Base-by-base conservation (phyloP, 2,797 vertebrate genomes). In the Falco novaeseelandiae region DNA sequence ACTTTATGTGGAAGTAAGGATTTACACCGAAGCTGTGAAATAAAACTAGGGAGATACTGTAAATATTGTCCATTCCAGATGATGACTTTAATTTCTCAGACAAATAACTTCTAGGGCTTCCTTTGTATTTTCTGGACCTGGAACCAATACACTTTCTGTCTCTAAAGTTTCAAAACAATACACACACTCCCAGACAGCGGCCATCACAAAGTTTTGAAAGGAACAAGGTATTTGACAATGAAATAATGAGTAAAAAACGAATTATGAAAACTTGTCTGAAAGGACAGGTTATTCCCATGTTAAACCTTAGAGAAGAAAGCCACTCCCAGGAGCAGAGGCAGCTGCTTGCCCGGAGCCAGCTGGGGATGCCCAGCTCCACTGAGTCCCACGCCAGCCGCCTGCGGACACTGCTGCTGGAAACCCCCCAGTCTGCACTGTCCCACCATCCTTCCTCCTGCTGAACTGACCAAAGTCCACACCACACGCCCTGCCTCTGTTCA, bases 401-500 rank as follows among this genome's bases (percentile, higher is more conserved):
- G 73, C 61, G 55, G 71, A 36, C 22, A 17, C 19, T 12, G 38
- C n/a, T 51, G 26, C 52, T 34, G 54, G 32, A 54, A 51, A 21
- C 9, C 4, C 13, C 21, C 18, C 6, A 3, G 5, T 17, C 26
- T 13, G 34, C 57, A 54, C 34, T 8, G 0, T 12, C 36, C 63
- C 67, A 12, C 38, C n/a, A 10, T 8, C 1, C 1, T 2, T 55
- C 29, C 52, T 22, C 27, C 27, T 9, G 12, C 22, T 10, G 40
- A 18, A 9, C 21, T 6, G 6, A 27, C 11, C 10, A 5, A 52
- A 15, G 30, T 1, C 30, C 36, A 27, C 44, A 16, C 12, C 23
- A 3, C 18, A 4, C 3, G 1, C 32, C 27, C 13, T 5, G 34
- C 9, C 10, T 6, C 12, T 16, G 6, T 12, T 10, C 19, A 3